A percentile compares a stretch with the other conserved stretches of the same genome.
These are phyloP conservation scores for Harpagoxenus sublaevis DNA, from an alignment of 2,888 invertebrate species.

Conservation along the genomic window DNA sequence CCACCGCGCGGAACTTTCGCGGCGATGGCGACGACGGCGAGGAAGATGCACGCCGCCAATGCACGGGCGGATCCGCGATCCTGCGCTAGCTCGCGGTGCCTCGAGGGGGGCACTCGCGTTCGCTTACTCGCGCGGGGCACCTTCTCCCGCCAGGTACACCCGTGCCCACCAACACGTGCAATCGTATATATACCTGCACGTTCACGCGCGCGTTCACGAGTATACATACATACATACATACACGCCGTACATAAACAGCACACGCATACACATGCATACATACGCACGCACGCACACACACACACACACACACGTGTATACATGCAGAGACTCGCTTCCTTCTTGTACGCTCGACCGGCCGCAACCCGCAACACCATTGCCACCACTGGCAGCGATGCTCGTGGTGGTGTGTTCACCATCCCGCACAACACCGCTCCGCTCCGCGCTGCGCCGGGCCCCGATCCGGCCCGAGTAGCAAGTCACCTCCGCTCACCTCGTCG, in stretches of 20 bases:
- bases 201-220: no score
- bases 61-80: constrained; percentile 76
- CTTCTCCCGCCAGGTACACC: constrained; percentile 66
- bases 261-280: not conserved
- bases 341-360: constrained; percentile 46
- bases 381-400: constrained; percentile 67
- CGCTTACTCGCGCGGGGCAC: constrained; percentile 64
- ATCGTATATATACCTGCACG: not conserved
- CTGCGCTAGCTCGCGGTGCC: constrained; percentile 27
- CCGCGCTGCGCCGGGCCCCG: constrained; percentile 55
- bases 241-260: not conserved
- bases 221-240: no score
- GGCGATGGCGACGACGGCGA: constrained; percentile 55
- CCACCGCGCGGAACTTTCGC: constrained; percentile 42
- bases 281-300: not conserved
- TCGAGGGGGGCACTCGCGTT: constrained; percentile 44
- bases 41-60: constrained; percentile 71
- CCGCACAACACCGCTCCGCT: constrained; percentile 59
- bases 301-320: not conserved
- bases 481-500: constrained; percentile 84
- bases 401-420: constrained; percentile 69
- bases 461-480: constrained; percentile 80
- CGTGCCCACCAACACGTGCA: constrained; percentile 37
- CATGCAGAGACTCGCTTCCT: constrained; percentile 1
- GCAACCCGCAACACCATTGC: constrained; percentile 59